Base-by-base conservation (phyloP, 2,888 invertebrate genomes). In the Microctonus brassicae region DNA sequence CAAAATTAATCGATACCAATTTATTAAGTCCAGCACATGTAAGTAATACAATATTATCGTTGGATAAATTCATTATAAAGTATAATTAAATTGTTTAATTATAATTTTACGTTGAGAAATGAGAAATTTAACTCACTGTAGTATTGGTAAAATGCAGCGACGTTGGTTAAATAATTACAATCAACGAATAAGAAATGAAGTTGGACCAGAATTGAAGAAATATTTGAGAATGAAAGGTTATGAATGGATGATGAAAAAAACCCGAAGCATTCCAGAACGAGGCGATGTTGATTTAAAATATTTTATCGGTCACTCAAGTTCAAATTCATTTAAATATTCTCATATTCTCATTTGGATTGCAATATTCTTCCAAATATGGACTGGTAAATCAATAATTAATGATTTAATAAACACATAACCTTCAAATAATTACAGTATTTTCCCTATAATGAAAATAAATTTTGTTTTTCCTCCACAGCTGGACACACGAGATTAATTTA, bases 191-290 rank as follows among this genome's bases (percentile, higher is more conserved):
- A 90, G 94, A 39, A 90, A 91, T 70, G 89, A 90, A 60, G 93
- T 96, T 3, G 95, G 96, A 0, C 90, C 92, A 0, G 94, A 95
- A 82, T 88, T 96, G 52, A 93, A 93, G 80, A 90, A 89, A 42
- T 92, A 92, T 82, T 91, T 91, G 0, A 90, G 92, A 77, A 92
- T 91, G 86, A 91, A 91, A 73, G 95, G 93, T 1, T 94, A 93
- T 84, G 91, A 93, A 81, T 96, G 96, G 96, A 93, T 96, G 93
- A 92, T 94, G 91, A 92, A 92, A 80, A 94, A 94, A 86, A 96
- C 95, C 10, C 88, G 91, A 73, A 91, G 91, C 81, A 90, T 95
- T 88, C 91, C 92, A 64, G 91, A 91, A 81, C 88, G 88, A 78
- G 88, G 87, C 34, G 74, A 81, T 26, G 79, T 83, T 57, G 80